These are phyloP conservation scores for Leucoraja ocellata DNA, from an alignment of 2,797 vertebrate species.

Conservation along the genomic window DNA sequence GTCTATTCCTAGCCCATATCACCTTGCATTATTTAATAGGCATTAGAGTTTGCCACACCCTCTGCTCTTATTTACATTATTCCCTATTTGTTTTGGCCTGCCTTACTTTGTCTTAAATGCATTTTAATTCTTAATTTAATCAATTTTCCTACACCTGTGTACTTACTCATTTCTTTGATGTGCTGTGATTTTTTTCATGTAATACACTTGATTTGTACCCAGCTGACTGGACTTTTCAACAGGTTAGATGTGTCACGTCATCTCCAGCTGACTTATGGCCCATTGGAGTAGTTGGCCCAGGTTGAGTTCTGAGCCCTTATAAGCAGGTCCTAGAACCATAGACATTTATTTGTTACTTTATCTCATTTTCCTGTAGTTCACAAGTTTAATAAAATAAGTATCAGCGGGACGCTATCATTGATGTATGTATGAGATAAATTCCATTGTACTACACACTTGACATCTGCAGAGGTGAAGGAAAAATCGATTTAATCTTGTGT, in stretches of 20 bases:
- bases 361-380: neutral
- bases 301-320: neutral
- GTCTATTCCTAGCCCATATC: neutral
- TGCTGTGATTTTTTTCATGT: too few species aligned
- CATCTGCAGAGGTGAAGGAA: neutral
- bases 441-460: neutral
- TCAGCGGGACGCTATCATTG: neutral
- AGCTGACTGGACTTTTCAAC: neutral
- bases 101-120: too few species aligned
- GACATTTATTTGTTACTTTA: neutral
- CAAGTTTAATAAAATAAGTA: neutral
- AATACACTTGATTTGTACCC: too few species aligned
- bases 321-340: neutral
- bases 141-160: too few species aligned
- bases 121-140: too few species aligned
- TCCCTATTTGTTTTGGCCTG: too few species aligned
- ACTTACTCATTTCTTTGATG: too few species aligned
- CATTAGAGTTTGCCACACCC: neutral
- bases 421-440: neutral
- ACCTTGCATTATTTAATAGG: neutral
- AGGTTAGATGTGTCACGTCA: neutral
- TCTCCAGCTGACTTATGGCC: too few species aligned
- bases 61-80: too few species aligned
- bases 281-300: too few species aligned
- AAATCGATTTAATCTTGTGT: neutral